Evolutionary conservation across 2,113 vertebrate species (phyloP).

Genomic region (Tichodroma muraria): DNA sequence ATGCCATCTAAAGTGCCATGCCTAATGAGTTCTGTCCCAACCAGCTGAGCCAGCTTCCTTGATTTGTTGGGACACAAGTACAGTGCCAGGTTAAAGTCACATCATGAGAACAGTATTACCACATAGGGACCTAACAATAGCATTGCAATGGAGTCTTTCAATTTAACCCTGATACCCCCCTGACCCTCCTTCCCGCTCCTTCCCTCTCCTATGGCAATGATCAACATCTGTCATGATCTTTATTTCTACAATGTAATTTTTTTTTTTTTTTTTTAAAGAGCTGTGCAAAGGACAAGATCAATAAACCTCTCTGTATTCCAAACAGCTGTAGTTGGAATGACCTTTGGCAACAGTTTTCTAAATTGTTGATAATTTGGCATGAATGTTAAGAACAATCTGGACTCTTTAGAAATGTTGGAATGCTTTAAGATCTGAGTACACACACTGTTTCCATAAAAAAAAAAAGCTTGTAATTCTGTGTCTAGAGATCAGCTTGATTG

Average conservation of each 20-base stretch:
- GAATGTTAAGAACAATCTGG: not conserved
- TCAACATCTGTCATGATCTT: not conserved
- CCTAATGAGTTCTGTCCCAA: slow-evolving; percentile 10
- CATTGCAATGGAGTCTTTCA: not conserved
- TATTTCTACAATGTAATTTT: not conserved
- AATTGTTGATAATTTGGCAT: slow-evolving; percentile 32
- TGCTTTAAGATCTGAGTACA: not conserved
- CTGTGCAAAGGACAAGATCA: not conserved
- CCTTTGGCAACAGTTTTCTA: slow-evolving; percentile 32
- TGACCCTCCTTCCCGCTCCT: not conserved
- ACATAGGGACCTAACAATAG: not conserved
- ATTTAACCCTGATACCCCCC: not conserved
- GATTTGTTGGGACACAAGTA: not conserved
- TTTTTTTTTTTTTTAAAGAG: not conserved
- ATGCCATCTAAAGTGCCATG: slow-evolving; percentile 2
- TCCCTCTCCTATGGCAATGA: not conserved
- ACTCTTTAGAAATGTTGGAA: not conserved
- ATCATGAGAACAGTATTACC: not conserved
- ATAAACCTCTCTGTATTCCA: not conserved
- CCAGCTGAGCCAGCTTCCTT: slow-evolving; percentile 12
- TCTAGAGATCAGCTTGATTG: not conserved
- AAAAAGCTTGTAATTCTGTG: not conserved
- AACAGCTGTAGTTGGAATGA: not conserved
- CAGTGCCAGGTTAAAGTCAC: not conserved
- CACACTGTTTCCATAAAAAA: not conserved